phyloP scores from a whole-genome alignment of 2,113 vertebrate genomes.

The Gambusia affinis region DNA sequence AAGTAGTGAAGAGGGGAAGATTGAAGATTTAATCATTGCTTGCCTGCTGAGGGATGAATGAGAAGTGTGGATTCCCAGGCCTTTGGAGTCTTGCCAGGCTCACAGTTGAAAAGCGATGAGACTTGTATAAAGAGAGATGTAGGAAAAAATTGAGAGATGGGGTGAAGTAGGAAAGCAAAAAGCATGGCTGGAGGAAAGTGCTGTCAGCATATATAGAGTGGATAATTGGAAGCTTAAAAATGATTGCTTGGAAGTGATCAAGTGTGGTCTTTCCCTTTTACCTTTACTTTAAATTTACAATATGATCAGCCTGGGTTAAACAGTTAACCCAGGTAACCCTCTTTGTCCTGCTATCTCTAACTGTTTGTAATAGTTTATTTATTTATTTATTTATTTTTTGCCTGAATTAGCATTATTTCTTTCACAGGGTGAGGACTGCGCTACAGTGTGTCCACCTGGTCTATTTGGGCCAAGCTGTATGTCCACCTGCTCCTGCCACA shows the following conservation, averaged over 20 bases:
- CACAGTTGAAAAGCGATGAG: constrained; percentile 26
- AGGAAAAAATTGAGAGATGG: constrained; percentile 18
- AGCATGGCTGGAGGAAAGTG: constrained; percentile 25
- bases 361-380: constrained; percentile 29
- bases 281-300: constrained; percentile 28
- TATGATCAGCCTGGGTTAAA: constrained; percentile 34
- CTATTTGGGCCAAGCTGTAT: constrained; percentile 91
- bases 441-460: constrained; percentile 83
- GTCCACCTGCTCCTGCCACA: constrained; percentile 88
- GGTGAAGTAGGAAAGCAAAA: constrained; percentile 22
- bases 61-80: constrained; percentile 4
- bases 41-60: constrained; percentile 7
- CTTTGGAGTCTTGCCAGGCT: constrained; percentile 30
- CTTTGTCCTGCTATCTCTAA: constrained; percentile 6
- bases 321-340: constrained; percentile 25
- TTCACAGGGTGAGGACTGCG: constrained; percentile 88
- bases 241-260: constrained; percentile 32
- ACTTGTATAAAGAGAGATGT: constrained; percentile 10
- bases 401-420: constrained; percentile 44
- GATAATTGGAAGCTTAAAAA: constrained; percentile 46
- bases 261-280: constrained; percentile 10
- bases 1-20: constrained; percentile 21
- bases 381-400: background rate
- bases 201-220: constrained; percentile 52
- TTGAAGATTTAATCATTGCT: constrained; percentile 15